A percentile compares a stretch with the other conserved stretches of the same genome.
Evolutionary conservation across 2,888 invertebrate species (phyloP).

Genomic region (Sesia apiformis): DNA sequence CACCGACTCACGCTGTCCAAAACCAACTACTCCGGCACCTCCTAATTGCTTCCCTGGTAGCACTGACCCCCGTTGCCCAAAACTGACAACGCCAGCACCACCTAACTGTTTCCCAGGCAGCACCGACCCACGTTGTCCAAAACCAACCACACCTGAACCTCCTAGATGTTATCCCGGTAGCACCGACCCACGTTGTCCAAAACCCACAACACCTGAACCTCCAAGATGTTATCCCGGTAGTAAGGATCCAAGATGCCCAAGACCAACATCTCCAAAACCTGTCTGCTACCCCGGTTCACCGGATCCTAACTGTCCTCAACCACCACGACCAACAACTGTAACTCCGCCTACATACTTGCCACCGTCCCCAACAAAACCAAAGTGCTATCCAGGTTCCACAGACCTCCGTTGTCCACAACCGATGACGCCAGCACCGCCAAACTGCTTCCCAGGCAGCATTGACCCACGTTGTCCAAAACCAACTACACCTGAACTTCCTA

Average conservation of each 20-base stretch:
- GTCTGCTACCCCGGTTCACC: conserved; percentile 40
- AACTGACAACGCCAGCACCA: conserved; percentile 22
- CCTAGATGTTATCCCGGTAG: conserved; percentile 21
- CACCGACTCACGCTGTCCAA: conserved; percentile 27
- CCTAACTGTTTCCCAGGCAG: conserved; percentile 23
- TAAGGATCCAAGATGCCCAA: conserved; percentile 31
- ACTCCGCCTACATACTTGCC: conserved; percentile 1
- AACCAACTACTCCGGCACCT: conserved; percentile 21
- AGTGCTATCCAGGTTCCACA: conserved; percentile 24
- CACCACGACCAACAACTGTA: conserved; percentile 30
- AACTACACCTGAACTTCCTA: conserved; percentile 15
- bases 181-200: conserved; percentile 25
- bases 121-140: conserved; percentile 28
- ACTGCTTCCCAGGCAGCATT: conserved; percentile 34
- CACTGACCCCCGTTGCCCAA: conserved; percentile 25
- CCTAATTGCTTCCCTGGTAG: conserved; percentile 20
- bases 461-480: conserved; percentile 28
- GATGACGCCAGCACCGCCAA: conserved; percentile 11
- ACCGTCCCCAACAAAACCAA: conserved; percentile 20
- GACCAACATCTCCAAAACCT: conserved; percentile 17
- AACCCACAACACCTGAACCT: conserved; percentile 22
- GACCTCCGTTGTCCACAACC: conserved; percentile 23
- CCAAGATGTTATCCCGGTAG: conserved; percentile 23
- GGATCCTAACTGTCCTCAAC: conserved; percentile 19
- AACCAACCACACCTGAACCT: conserved; percentile 21